Conservation (phyloP, 2,113 vertebrate genomes). For the Coryphaenoides rupestris region DNA sequence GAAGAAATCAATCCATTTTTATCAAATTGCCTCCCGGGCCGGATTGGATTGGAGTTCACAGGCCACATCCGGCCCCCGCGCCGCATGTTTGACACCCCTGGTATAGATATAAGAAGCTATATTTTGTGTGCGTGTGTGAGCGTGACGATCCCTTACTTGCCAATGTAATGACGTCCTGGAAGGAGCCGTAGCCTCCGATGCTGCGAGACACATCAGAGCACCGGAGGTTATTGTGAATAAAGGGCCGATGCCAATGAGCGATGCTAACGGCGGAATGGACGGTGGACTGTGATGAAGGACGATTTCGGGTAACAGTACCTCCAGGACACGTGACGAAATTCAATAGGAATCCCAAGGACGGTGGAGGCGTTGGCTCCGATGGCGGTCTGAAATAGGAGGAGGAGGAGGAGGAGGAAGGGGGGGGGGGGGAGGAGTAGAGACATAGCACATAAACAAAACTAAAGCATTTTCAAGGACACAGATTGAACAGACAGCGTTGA, state of each 20-base stretch:
- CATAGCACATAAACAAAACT: no score
- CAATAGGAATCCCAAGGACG: conserved; percentile 72
- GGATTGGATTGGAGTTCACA: no score
- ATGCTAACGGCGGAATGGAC: background rate
- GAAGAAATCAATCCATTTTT: no score
- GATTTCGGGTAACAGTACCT: conserved; percentile 53
- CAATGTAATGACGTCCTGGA: conserved; percentile 74
- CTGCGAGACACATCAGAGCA: conserved; percentile 50
- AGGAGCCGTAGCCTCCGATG: conserved; percentile 74
- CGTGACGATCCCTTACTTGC: conserved; percentile 68
- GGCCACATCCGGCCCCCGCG: no score
- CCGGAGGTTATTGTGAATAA: background rate
- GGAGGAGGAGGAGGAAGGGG: background rate
- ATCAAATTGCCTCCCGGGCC: no score
- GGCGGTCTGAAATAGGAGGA: conserved; percentile 59
- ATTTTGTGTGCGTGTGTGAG: background rate
- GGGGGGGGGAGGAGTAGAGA: background rate
- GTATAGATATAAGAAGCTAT: background rate
- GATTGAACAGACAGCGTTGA: background rate
- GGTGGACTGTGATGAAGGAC: no score
- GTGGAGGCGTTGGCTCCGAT: conserved; percentile 75
- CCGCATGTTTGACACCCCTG: no score
- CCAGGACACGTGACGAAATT: conserved; percentile 76
- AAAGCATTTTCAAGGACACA: background rate
- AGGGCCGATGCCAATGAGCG: background rate